Percentiles rank a stretch among this genome's conserved stretches.
These are phyloP conservation scores for Heterodera filipjevi DNA, from an alignment of 2,888 invertebrate genomes.

Conservation along the genomic window DNA sequence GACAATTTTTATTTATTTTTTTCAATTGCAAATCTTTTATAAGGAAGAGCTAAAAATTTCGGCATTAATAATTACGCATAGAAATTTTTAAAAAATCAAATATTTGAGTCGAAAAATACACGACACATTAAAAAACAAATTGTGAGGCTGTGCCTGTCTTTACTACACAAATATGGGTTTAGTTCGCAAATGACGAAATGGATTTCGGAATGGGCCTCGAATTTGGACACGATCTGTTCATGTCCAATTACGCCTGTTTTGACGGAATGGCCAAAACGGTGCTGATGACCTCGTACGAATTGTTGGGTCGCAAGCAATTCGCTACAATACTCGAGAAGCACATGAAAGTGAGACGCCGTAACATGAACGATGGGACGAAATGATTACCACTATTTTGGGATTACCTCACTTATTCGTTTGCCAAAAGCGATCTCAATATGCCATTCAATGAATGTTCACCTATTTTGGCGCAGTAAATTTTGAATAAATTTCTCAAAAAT, in stretches of 20 bases:
- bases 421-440: not conserved
- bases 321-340: conserved; percentile 33
- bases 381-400: not conserved
- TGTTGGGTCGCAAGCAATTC: conserved; percentile 39
- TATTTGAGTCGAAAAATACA: no score
- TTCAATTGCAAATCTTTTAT: no score
- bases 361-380: not conserved
- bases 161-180: no score
- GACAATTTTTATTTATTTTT: no score
- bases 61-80: no score
- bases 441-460: not conserved
- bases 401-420: not conserved
- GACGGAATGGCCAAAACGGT: conserved; percentile 38
- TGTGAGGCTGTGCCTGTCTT: no score
- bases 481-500: not conserved
- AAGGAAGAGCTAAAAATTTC: no score
- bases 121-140: no score
- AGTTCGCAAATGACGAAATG: conserved; percentile 89
- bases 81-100: no score
- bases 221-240: conserved; percentile 83
- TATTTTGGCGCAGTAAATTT: not conserved
- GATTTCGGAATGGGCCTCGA: conserved; percentile 90
- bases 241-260: conserved; percentile 43
- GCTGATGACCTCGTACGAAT: conserved; percentile 37
- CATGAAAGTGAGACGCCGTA: conserved; percentile 13